Percentiles rank a stretch among this genome's conserved stretches.
These are phyloP conservation scores for Rotaria magnacalcarata DNA, from an alignment of 2,888 invertebrate genomes.

Conservation along the genomic window DNA sequence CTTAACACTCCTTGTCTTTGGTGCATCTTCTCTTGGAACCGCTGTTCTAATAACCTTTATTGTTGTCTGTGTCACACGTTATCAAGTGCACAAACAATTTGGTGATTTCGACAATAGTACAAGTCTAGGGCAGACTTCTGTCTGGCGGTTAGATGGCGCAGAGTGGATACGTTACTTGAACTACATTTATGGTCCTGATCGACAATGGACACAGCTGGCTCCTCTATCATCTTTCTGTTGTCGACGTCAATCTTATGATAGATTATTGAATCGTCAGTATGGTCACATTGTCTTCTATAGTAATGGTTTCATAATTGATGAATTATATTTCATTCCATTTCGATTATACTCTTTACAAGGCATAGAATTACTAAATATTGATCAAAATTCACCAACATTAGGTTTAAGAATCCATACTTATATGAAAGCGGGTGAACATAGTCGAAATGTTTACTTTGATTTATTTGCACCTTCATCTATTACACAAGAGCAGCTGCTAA, in stretches of 20 bases:
- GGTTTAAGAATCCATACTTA: neutral
- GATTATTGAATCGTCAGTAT: slow-evolving; percentile 25
- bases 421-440: neutral
- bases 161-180: neutral
- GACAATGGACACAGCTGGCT: neutral
- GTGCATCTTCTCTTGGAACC: neutral
- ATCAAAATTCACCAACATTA: neutral
- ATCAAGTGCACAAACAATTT: too few relatives aligned
- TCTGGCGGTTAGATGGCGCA: neutral
- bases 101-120: neutral
- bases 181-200: neutral
- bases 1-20: neutral
- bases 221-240: slow-evolving; percentile 16
- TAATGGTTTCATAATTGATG: slow-evolving; percentile 3
- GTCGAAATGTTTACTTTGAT: neutral
- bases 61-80: neutral
- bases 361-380: neutral
- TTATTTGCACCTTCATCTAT: neutral
- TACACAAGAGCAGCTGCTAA: neutral
- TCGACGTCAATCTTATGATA: neutral
- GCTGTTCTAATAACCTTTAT: neutral
- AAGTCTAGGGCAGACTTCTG: neutral
- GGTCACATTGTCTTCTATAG: neutral
- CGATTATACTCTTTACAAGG: neutral
- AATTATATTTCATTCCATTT: neutral